phyloP scores from a whole-genome alignment of 2,888 invertebrate species.

The Rhamnusium bicolor region DNA sequence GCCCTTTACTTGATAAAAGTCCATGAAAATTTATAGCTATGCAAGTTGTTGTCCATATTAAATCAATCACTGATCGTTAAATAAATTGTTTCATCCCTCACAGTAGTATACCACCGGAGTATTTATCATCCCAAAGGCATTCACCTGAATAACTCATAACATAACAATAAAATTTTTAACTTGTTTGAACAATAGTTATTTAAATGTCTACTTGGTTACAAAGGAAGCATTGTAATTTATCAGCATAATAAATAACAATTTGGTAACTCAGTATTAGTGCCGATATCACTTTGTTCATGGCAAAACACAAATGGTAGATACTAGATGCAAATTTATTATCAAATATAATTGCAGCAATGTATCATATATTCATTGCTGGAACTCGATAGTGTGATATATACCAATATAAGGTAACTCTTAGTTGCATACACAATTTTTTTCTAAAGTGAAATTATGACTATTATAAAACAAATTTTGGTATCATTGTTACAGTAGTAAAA shows the following conservation, averaged over 20 bases:
- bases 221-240: slow-evolving; percentile 11
- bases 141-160: neutral
- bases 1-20: no score
- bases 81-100: no score
- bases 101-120: no score
- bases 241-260: slow-evolving; percentile 36
- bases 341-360: slow-evolving; percentile 61
- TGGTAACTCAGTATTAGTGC: slow-evolving; percentile 39
- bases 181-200: neutral
- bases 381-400: slow-evolving; percentile 29
- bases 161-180: neutral
- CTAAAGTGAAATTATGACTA: no score
- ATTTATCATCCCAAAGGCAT: no score
- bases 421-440: neutral
- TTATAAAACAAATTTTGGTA: no score
- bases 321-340: slow-evolving; percentile 63
- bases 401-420: slow-evolving; percentile 23
- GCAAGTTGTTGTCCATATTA: no score
- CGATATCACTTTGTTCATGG: slow-evolving; percentile 55
- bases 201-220: neutral
- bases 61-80: no score
- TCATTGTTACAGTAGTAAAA: no score
- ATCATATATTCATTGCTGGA: slow-evolving; percentile 45
- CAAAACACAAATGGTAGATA: slow-evolving; percentile 60
- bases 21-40: no score